These are phyloP conservation scores for Meandrina meandrites DNA, from an alignment of 92 coral and sea anemone species.

Conservation along the genomic window DNA sequence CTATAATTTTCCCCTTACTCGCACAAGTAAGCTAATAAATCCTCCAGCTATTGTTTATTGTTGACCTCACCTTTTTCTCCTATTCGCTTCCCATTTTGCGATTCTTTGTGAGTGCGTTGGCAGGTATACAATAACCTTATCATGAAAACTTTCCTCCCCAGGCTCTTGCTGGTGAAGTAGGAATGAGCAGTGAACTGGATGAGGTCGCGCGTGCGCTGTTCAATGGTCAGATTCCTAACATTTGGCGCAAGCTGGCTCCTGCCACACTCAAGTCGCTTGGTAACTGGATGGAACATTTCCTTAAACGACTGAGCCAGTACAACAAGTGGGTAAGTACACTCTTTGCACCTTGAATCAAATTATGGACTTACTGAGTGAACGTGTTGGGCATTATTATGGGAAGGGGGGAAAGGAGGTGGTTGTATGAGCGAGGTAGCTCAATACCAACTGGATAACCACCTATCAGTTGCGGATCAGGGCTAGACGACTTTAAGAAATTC, in stretches of 20 bases:
- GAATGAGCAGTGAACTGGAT: conserved; percentile 98
- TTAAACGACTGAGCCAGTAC: conserved; percentile 88
- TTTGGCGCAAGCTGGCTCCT: conserved; percentile 98
- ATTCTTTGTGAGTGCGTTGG: background rate
- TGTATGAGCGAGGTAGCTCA: conserved; percentile 45
- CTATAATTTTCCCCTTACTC: too few species aligned
- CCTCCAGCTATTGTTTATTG: too few species aligned
- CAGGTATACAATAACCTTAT: background rate
- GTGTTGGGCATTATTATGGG: background rate
- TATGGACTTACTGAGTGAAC: too few species aligned
- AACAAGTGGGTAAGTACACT: conserved; percentile 80
- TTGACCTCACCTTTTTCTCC: background rate
- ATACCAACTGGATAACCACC: too few species aligned
- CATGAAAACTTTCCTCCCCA: conserved; percentile 24
- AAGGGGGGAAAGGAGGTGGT: background rate
- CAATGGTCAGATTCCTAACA: conserved; percentile 95
- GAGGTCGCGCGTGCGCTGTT: conserved; percentile 96
- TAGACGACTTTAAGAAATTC: too few species aligned
- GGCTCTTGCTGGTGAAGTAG: conserved; percentile 99
- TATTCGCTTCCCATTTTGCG: background rate
- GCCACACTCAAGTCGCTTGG: conserved; percentile 97
- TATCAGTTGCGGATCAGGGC: too few species aligned
- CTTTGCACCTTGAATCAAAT: background rate
- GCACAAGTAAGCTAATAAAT: too few species aligned
- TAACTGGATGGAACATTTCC: conserved; percentile 99